A percentile compares a stretch with the other conserved stretches of the same genome.
phyloP scores from a whole-genome alignment of 2,888 invertebrate species.

The Volucella zonaria region DNA sequence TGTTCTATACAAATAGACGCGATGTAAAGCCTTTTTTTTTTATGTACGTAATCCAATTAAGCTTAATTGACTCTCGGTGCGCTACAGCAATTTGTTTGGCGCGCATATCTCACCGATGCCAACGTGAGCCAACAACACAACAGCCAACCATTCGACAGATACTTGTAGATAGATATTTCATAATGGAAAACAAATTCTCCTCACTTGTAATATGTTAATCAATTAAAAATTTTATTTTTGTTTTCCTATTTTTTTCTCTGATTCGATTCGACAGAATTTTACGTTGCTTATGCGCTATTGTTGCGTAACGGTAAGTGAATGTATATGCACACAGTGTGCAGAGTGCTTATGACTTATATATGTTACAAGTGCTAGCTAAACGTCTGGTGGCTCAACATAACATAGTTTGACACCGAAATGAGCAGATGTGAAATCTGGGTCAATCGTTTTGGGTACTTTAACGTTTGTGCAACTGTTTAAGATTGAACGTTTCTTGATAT shows the following conservation, averaged over 20 bases:
- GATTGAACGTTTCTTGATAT: too few relatives aligned
- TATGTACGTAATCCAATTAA: slow-evolving; percentile 73
- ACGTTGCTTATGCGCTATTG: not conserved
- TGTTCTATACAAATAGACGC: slow-evolving; percentile 18
- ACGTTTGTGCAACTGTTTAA: too few relatives aligned
- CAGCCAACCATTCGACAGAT: slow-evolving; percentile 34
- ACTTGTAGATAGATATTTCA: slow-evolving; percentile 47
- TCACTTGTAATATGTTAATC: slow-evolving; percentile 39
- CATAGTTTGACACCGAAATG: too few relatives aligned
- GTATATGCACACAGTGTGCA: not conserved
- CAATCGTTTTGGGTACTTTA: too few relatives aligned
- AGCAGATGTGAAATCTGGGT: too few relatives aligned
- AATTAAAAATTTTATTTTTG: slow-evolving; percentile 36
- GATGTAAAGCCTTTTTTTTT: slow-evolving; percentile 19
- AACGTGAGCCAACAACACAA: slow-evolving; percentile 15
- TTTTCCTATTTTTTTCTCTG: not conserved
- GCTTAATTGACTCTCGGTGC: slow-evolving; percentile 72
- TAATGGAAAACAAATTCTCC: slow-evolving; percentile 43
- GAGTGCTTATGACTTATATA: too few relatives aligned
- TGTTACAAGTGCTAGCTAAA: too few relatives aligned
- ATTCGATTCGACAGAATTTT: too few relatives aligned
- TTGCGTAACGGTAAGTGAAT: slow-evolving; percentile 18
- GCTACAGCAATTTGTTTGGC: slow-evolving; percentile 61
- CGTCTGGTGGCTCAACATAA: too few relatives aligned
- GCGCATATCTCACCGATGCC: slow-evolving; percentile 39